Evolutionary conservation across 2,797 vertebrate species (phyloP).

Genomic region (Gymnoscopelus microlampas): DNA sequence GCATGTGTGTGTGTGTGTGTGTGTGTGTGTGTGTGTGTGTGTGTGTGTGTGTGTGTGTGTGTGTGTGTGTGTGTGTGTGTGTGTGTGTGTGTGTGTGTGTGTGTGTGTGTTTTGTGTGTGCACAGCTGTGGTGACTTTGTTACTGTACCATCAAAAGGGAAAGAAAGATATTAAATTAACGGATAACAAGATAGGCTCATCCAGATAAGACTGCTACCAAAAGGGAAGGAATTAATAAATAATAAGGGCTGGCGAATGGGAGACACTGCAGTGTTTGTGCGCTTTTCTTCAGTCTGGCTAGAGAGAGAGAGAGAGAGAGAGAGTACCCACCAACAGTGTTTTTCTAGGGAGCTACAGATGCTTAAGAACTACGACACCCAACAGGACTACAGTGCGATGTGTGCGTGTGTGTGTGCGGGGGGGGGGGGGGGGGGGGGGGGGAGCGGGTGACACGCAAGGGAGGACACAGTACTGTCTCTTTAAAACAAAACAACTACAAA

Average conservation of each 20-base stretch:
- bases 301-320: slow-evolving; percentile 22
- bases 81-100: neutral
- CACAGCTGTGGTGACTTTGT: neutral
- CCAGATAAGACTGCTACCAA: slow-evolving; percentile 9
- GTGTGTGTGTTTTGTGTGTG: neutral
- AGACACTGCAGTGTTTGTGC: slow-evolving; percentile 56
- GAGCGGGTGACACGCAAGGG: slow-evolving; percentile 10
- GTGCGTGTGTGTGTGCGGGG: neutral
- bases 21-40: neutral
- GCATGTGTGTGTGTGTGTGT: slow-evolving; percentile 1
- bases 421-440: neutral
- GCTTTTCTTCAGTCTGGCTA: slow-evolving; percentile 47
- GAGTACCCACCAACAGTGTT: slow-evolving; percentile 37
- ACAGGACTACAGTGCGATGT: slow-evolving; percentile 26
- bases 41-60: slow-evolving; percentile 5
- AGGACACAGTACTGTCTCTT: slow-evolving; percentile 95
- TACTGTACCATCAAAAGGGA: slow-evolving; percentile 13
- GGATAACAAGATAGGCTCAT: neutral
- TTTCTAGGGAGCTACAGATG: slow-evolving; percentile 18
- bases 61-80: neutral
- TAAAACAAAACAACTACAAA: slow-evolving; percentile 90
- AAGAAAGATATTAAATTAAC: neutral
- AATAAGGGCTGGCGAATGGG: slow-evolving; percentile 32
- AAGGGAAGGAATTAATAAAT: slow-evolving; percentile 38
- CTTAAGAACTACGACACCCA: slow-evolving; percentile 48